Evolutionary conservation across 2,797 vertebrate species (phyloP), one percentile per base, ranked within the genome.

Genomic region (Merluccius polli): DNA sequence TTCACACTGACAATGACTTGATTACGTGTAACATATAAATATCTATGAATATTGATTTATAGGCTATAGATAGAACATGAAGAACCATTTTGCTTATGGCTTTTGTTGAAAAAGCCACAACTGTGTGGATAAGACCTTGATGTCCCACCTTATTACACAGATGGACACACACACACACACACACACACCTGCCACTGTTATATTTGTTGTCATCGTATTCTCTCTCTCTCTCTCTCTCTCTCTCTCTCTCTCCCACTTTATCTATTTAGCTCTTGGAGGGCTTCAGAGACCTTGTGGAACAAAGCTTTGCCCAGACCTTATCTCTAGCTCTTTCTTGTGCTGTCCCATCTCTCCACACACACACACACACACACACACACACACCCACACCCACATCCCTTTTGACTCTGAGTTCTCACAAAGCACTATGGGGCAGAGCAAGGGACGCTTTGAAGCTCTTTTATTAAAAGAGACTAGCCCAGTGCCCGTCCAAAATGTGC

Each of bases 271-370:
- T 74, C 82, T 87, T 78, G 71, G 77, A 80, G 81, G 78, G 73
- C 79, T 84, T 76, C 67, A 69, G 29, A 69, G 67, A 71, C 36
- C 75, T 75, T 71, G 71, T 24, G 41, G 79, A 85, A 83, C 81
- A 89, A 85, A 85, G 85, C 81, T 80, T 84, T 83, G 81, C 82
- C 78, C 65, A 84, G 76, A 82, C 81, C 79, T 78, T 78, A 85
- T 84, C 85, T 79, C 77, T 21, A 74, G 59, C 74, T 67, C 77
- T 80, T 65, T 78, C 72, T 74, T 70, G 75, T 82, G 76, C 78
- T 78, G 78, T 78, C 80, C 77, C 78, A 27, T 63, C 52, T 27
- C 78, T 73, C 27, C 71, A 65, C 75, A 82, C 52, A 75, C 9
- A 65, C 59, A 65, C 72, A 27, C 76, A 76, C 69, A 52, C 72